A percentile compares a stretch with the other conserved stretches of the same genome.
Conservation (phyloP, 2,797 vertebrate species). For the Schizopygopsis pylzovi region DNA sequence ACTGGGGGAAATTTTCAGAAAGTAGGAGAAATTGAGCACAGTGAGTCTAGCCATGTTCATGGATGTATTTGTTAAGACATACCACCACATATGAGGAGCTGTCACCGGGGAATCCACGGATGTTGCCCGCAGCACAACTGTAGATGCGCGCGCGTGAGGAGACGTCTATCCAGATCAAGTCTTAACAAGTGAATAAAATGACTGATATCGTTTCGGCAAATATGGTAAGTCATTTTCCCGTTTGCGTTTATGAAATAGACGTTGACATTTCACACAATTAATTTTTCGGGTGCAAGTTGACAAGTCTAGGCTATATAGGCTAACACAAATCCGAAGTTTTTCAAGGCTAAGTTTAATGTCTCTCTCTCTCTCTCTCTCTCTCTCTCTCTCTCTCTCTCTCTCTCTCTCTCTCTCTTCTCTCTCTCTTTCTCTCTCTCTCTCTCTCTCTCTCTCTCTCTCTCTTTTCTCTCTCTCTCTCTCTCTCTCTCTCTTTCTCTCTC, state of each 20-base stretch:
- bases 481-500: too few relatives aligned
- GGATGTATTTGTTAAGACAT: constrained; percentile 35
- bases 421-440: too few relatives aligned
- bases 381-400: background rate
- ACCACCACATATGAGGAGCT: constrained; percentile 30
- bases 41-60: constrained; percentile 43
- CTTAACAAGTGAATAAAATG: constrained; percentile 38
- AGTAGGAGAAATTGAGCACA: background rate
- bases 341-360: too few relatives aligned
- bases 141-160: constrained; percentile 53
- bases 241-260: background rate
- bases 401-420: background rate
- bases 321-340: too few relatives aligned
- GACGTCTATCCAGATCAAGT: constrained; percentile 6
- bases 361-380: background rate
- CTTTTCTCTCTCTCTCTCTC: too few relatives aligned
- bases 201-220: background rate
- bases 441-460: too few relatives aligned
- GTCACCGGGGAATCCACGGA: constrained; percentile 32
- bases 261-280: background rate
- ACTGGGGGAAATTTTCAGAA: constrained; percentile 20
- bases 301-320: too few relatives aligned
- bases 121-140: constrained; percentile 53
- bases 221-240: constrained; percentile 19
- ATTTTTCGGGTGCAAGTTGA: background rate